Evolutionary conservation across 2,113 vertebrate species (phyloP), one percentile per base, ranked within the genome.

Genomic region (Macrotus californicus): DNA sequence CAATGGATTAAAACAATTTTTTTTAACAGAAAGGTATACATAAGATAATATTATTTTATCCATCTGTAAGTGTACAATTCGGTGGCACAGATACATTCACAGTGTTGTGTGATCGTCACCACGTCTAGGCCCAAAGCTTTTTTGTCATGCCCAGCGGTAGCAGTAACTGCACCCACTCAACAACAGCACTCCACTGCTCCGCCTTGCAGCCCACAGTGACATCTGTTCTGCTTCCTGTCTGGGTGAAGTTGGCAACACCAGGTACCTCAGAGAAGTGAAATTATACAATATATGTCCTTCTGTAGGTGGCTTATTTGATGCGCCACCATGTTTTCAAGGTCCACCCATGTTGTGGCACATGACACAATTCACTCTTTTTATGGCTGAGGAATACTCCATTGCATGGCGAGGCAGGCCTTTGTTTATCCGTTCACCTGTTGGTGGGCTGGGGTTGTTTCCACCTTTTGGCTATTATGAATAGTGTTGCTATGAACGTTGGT

Each of bases 331-430:
- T 81, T 91, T 83, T 87, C 61, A 76, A 82, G 56, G 76, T 39
- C 43, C 11, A 39, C 26, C 12, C 29, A 34, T 13, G 13, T 19
- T 7, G 13, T n/a, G 29, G 19, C 48, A 6, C 39, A 14, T 7
- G 15, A 59, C 66, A 95, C 94, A 73, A 79, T 61, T 41, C 41
- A 56, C 73, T 61, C 22, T 81, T 69, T 54, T 83, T 29, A 70
- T 34, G 29, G 46, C 26, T 48, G 12, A 73, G 56, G 69, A 93
- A 67, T n/a, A 67, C 7, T 59, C 70, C 59, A 75, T 1, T 39
- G 19, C 8, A 89, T 13, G 9, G 56, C 26, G 7, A 26, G 11
- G 75, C 14, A 10, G 24, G 46, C 84, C 26, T 50, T 69, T 76
- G 43, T 66, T 76, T 59, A 87, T 46, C 29, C 14, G 46, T 56